Evolutionary conservation across 1,140 invertebrate species (phyloP).

Genomic region (Lordiphosa stackelbergi): DNA sequence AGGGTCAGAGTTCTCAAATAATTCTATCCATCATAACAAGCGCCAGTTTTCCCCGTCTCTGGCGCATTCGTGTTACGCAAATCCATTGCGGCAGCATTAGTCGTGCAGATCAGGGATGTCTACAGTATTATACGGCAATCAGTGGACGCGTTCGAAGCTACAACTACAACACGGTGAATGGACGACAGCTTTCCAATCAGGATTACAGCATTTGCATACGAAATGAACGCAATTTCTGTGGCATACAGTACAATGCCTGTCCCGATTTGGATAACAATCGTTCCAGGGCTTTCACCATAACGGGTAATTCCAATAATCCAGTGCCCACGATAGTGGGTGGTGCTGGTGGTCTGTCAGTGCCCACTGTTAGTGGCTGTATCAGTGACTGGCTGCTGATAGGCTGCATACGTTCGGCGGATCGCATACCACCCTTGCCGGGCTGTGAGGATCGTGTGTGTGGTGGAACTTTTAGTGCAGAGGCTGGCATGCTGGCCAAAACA

Average conservation of each 20-base stretch:
- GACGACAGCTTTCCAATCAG: conserved; percentile 91
- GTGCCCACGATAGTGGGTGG: conserved; percentile 84
- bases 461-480: conserved; percentile 78
- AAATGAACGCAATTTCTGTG: conserved; percentile 91
- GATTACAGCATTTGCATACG: conserved; percentile 92
- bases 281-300: conserved; percentile 84
- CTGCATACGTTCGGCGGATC: conserved; percentile 80
- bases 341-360: conserved; percentile 75
- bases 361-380: conserved; percentile 80
- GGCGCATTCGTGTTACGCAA: conserved; percentile 89
- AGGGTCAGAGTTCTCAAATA: conserved; percentile 85
- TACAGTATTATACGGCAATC: conserved; percentile 88
- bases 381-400: conserved; percentile 88
- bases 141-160: conserved; percentile 88
- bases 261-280: conserved; percentile 81
- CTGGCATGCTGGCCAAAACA: conserved; percentile 74
- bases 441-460: conserved; percentile 80
- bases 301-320: conserved; percentile 83
- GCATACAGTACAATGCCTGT: conserved; percentile 89
- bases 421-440: conserved; percentile 63
- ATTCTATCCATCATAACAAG: conserved; percentile 88
- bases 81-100: conserved; percentile 86
- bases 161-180: conserved; percentile 86
- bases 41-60: conserved; percentile 85
- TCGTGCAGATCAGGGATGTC: conserved; percentile 88